Evolutionary conservation across 2,888 invertebrate species (phyloP).

Genomic region (Meteorus colon): DNA sequence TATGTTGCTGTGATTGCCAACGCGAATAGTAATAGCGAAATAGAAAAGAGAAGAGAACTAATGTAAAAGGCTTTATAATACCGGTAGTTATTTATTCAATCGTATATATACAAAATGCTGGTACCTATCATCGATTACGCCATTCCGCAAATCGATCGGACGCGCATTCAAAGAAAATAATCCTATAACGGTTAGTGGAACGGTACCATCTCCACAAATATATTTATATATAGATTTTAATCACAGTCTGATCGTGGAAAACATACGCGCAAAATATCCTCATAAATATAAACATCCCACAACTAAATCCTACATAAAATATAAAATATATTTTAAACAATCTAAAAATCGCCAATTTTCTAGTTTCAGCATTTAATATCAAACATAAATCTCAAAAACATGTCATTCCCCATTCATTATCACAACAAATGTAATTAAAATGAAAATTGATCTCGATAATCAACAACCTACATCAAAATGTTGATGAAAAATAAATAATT

Average conservation of each 20-base stretch:
- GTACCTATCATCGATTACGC: constrained; percentile 39
- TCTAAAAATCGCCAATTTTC: neutral
- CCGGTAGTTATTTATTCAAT: constrained; percentile 47
- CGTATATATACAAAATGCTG: constrained; percentile 28
- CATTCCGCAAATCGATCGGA: constrained; percentile 44
- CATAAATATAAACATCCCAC: neutral
- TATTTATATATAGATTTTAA: neutral
- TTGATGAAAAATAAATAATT: too few species aligned
- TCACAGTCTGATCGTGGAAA: constrained; percentile 18
- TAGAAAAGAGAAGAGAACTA: neutral
- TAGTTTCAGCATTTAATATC: neutral
- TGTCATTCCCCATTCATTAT: too few species aligned
- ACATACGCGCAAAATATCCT: neutral
- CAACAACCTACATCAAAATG: too few species aligned
- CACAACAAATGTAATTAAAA: too few species aligned
- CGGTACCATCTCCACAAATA: constrained; percentile 26
- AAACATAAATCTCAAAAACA: neutral
- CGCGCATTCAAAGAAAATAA: constrained; percentile 33
- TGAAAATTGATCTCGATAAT: too few species aligned
- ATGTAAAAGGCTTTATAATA: neutral
- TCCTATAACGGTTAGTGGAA: constrained; percentile 38
- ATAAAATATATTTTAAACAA: neutral
- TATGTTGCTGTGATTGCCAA: neutral
- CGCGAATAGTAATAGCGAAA: neutral
- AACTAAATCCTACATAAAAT: neutral